Evolutionary conservation across 2,888 invertebrate species (phyloP).

Genomic region (Cheilosia variabilis): DNA sequence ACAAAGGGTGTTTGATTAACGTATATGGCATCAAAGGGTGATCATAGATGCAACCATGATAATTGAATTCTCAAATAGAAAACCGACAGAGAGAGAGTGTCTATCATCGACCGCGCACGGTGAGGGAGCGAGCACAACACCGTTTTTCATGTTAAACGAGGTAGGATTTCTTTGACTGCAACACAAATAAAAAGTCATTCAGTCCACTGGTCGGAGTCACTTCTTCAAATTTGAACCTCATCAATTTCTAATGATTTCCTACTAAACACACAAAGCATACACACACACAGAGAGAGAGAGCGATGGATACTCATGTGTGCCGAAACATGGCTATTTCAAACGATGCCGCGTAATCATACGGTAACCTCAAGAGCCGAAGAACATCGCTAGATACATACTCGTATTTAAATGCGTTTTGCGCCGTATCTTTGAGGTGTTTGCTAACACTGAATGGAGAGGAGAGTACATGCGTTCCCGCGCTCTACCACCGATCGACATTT

Average conservation of each 20-base stretch:
- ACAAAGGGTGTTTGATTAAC: constrained; percentile 67
- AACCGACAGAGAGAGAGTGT: neutral
- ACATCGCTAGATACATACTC: constrained; percentile 22
- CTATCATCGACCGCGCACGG: neutral
- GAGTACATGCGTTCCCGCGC: neutral
- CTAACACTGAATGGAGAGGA: constrained; percentile 28
- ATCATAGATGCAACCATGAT: constrained; percentile 50
- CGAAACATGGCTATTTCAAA: constrained; percentile 61
- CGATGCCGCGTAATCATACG: constrained; percentile 58
- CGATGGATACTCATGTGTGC: constrained; percentile 18
- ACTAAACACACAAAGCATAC: constrained; percentile 62
- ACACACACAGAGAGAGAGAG: neutral
- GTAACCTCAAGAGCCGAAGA: constrained; percentile 50
- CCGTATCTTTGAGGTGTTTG: constrained; percentile 28
- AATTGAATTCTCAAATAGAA: constrained; percentile 69
- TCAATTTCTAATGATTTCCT: constrained; percentile 74
- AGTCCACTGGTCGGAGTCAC: constrained; percentile 29
- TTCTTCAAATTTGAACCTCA: constrained; percentile 64
- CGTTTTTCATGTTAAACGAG: constrained; percentile 47
- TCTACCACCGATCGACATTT: constrained; percentile 52
- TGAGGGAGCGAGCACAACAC: constrained; percentile 3
- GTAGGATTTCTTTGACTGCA: constrained; percentile 30
- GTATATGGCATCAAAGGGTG: constrained; percentile 39
- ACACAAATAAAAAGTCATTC: constrained; percentile 53
- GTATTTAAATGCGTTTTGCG: constrained; percentile 56